Percentiles rank a stretch among this genome's conserved stretches.
phyloP scores from a whole-genome alignment of 2,888 invertebrate genomes.

The Siphlonurus alternatus region DNA sequence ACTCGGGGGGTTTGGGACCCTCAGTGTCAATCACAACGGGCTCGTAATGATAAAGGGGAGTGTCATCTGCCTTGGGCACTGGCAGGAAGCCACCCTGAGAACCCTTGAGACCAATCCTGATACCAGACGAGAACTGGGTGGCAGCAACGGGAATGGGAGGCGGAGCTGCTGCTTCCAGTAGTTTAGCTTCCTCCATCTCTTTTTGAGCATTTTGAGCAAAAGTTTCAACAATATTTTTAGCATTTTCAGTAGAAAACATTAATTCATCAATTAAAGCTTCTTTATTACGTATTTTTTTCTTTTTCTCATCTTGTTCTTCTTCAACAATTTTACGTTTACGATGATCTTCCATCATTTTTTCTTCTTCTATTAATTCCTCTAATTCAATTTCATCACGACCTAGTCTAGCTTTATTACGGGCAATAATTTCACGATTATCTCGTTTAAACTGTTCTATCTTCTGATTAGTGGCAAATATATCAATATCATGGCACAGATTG shows the following conservation, averaged over 20 bases:
- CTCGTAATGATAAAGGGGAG: constrained; percentile 54
- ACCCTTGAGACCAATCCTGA: constrained; percentile 51
- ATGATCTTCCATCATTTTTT: constrained; percentile 58
- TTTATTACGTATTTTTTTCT: constrained; percentile 68
- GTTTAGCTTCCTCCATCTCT: constrained; percentile 12
- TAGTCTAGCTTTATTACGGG: constrained; percentile 50
- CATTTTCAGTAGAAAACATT: constrained; percentile 83
- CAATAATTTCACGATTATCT: constrained; percentile 71
- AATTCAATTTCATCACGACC: constrained; percentile 68
- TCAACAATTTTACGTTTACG: constrained; percentile 52
- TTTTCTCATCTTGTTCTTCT: constrained; percentile 51
- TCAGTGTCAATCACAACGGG: constrained; percentile 39
- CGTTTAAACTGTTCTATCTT: constrained; percentile 80
- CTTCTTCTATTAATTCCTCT: constrained; percentile 67
- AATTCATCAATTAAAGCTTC: constrained; percentile 90
- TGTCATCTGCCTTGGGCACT: constrained; percentile 57
- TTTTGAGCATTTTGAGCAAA: constrained; percentile 47
- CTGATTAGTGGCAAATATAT: constrained; percentile 74
- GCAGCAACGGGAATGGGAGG: constrained; percentile 19
- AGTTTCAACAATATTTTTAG: constrained; percentile 68
- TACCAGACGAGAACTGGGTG: constrained; percentile 72
- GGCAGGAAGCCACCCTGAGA: constrained; percentile 43
- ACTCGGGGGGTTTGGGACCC: constrained; percentile 55
- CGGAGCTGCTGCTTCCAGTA: constrained; percentile 9
- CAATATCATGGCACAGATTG: constrained; percentile 79